A percentile compares a stretch with the other conserved stretches of the same genome.
These are phyloP conservation scores for Hapalemur alaotrensis DNA, from an alignment of 2,797 vertebrate species.

Conservation along the genomic window DNA sequence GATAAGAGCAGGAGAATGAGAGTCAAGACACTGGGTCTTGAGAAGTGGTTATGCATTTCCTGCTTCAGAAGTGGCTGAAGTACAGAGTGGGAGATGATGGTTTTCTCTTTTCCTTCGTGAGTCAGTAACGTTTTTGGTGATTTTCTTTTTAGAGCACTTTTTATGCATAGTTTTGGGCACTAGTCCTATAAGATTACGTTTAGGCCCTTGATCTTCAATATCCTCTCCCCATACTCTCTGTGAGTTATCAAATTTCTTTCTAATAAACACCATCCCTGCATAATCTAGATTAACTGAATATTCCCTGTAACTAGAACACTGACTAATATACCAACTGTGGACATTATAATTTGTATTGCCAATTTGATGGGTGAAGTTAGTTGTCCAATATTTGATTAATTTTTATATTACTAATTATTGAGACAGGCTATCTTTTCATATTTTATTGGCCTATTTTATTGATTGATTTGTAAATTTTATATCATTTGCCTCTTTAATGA, in stretches of 20 bases:
- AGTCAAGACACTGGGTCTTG: no score
- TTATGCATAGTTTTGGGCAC: neutral
- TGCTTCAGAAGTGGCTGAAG: fast-evolving
- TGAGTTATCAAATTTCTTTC: neutral
- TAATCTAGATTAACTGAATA: neutral
- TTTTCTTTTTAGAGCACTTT: neutral
- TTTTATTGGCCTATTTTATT: neutral
- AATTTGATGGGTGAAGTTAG: neutral
- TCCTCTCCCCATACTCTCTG: neutral
- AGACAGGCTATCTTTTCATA: neutral
- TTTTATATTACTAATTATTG: neutral
- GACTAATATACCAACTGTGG: neutral
- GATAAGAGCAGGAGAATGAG: fast-evolving
- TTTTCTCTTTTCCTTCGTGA: neutral
- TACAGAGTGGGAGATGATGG: neutral
- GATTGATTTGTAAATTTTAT: neutral
- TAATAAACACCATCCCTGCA: neutral
- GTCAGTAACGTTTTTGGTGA: fast-evolving
- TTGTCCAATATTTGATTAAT: neutral
- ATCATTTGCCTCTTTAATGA: neutral
- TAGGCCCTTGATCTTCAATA: neutral
- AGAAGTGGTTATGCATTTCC: neutral
- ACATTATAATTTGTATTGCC: neutral
- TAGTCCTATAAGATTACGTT: neutral
- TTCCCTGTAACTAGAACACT: neutral